Evolutionary conservation across 1,140 invertebrate species (phyloP).

Genomic region (Microplitis demolitor): DNA sequence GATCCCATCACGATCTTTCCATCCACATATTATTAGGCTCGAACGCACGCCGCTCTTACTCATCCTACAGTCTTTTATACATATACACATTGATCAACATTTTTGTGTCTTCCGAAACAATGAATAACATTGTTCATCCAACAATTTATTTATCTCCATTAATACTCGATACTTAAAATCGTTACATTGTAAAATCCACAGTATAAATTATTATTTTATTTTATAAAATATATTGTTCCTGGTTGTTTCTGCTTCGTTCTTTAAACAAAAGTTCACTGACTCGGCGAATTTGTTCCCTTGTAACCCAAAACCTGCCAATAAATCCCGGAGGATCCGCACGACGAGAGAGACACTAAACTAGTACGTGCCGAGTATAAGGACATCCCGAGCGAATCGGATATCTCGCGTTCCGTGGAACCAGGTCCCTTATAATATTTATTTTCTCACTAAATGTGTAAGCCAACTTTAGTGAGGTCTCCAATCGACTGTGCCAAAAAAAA

Average conservation of each 20-base stretch:
- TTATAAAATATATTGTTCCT: too few relatives aligned
- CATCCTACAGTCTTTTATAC: background rate
- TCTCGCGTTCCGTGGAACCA: background rate
- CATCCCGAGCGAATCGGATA: conserved; percentile 11
- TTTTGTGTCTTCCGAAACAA: background rate
- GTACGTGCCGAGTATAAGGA: background rate
- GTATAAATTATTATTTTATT: too few relatives aligned
- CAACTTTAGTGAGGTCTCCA: background rate
- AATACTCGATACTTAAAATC: background rate
- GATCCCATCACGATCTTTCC: conserved; percentile 53
- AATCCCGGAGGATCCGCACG: conserved; percentile 14
- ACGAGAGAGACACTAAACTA: background rate
- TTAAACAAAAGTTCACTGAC: background rate
- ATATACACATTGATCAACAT: background rate
- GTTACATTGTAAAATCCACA: too few relatives aligned
- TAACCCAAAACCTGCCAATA: conserved; percentile 27
- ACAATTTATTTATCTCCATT: background rate
- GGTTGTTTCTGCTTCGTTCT: background rate
- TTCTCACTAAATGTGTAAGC: conserved; percentile 15
- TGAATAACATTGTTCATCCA: conserved; percentile 5
- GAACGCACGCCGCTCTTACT: conserved; percentile 23
- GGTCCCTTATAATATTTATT: conserved; percentile 19
- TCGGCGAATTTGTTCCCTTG: background rate
- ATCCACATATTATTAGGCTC: conserved; percentile 51
- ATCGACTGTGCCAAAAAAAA: background rate